Percentiles rank a stretch among this genome's conserved stretches.
Evolutionary conservation across 2,888 invertebrate species (phyloP).

Genomic region (Hermodice carunculata): DNA sequence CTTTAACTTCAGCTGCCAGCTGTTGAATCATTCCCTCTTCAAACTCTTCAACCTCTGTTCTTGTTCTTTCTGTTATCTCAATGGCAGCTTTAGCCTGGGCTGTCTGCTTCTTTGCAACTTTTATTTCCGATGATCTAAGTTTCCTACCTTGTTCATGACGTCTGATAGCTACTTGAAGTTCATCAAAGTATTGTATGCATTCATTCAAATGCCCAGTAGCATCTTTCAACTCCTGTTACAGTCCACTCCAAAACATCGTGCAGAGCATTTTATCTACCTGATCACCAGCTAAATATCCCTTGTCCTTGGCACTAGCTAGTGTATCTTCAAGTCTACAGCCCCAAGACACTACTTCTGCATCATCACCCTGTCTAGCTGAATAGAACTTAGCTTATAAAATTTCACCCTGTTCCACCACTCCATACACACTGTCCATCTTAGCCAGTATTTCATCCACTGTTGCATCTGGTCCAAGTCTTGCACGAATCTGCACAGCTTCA

Average conservation of each 20-base stretch:
- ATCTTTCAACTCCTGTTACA: too few relatives aligned
- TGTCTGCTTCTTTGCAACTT: too few relatives aligned
- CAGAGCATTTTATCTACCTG: background rate
- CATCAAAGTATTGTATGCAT: too few relatives aligned
- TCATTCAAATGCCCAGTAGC: too few relatives aligned
- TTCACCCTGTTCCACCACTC: background rate
- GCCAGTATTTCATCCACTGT: background rate
- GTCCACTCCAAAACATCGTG: background rate
- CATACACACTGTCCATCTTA: background rate
- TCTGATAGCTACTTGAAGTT: too few relatives aligned
- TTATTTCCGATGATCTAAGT: too few relatives aligned
- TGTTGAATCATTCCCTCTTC: too few relatives aligned
- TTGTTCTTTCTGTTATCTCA: too few relatives aligned
- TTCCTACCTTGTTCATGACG: too few relatives aligned
- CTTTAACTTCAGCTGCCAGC: too few relatives aligned
- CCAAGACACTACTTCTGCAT: background rate
- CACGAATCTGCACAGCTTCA: background rate
- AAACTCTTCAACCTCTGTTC: too few relatives aligned
- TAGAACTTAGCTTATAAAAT: background rate
- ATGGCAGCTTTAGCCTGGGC: too few relatives aligned
- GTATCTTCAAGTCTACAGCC: background rate
- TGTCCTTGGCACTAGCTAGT: background rate
- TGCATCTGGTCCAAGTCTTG: background rate
- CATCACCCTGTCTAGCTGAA: background rate
- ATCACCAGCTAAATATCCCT: background rate